A percentile compares a stretch with the other conserved stretches of the same genome.
phyloP scores from a whole-genome alignment of 2,113 vertebrate species.

The Falcunculus frontatus region DNA sequence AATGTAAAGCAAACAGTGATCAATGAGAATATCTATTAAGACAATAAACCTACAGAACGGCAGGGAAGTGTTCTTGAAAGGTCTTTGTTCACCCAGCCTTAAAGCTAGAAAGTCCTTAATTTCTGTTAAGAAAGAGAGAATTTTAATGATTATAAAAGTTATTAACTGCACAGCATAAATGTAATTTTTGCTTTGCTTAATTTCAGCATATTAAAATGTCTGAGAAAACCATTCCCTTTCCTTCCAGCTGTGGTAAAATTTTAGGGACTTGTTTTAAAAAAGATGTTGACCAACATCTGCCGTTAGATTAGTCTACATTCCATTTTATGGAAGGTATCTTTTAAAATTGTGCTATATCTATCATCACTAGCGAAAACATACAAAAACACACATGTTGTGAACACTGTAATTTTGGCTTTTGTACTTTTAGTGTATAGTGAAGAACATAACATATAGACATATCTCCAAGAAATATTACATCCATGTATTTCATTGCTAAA shows the following conservation, averaged over 20 bases:
- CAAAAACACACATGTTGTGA: not conserved
- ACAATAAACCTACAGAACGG: constrained; percentile 31
- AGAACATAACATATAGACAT: not conserved
- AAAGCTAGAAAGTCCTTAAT: not conserved
- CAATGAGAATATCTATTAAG: constrained; percentile 45
- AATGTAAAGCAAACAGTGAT: constrained; percentile 60
- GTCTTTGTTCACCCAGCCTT: not conserved
- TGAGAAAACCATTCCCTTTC: not conserved
- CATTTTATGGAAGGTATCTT: not conserved
- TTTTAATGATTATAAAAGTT: not conserved
- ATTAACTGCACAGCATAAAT: not conserved
- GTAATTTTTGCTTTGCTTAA: not conserved
- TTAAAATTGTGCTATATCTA: not conserved
- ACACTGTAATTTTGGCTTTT: not conserved
- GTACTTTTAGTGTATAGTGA: not conserved
- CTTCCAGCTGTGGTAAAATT: not conserved
- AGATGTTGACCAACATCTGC: not conserved
- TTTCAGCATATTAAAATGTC: not conserved
- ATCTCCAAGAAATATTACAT: not conserved
- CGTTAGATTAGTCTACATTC: not conserved
- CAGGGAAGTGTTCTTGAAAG: constrained; percentile 20
- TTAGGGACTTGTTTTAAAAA: not conserved
- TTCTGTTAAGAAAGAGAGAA: not conserved
- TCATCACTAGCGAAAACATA: not conserved
- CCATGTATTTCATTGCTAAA: not conserved